Conservation (phyloP, 2,797 vertebrate species). For the Dicrostonyx torquatus region DNA sequence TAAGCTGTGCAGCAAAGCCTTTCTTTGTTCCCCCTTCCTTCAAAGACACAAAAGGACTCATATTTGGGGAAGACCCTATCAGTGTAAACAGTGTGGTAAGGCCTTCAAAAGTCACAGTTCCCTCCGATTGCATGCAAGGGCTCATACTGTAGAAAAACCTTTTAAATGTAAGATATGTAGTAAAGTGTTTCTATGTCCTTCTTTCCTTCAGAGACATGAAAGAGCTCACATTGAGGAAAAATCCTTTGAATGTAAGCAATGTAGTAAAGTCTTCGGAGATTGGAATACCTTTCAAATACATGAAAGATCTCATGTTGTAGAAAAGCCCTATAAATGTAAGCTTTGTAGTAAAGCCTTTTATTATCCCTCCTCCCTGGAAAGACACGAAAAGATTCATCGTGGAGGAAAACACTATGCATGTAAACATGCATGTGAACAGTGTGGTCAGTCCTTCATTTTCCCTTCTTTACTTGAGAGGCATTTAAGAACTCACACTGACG, state of each 20-base stretch:
- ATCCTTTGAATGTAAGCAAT: not conserved
- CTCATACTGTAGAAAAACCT: not conserved
- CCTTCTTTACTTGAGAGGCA: not conserved
- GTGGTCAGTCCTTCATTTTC: not conserved
- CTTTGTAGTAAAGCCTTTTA: not conserved
- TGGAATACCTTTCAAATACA: not conserved
- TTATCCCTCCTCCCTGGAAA: not conserved
- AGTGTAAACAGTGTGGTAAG: slow-evolving; percentile 12
- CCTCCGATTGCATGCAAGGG: not conserved
- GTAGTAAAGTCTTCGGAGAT: not conserved
- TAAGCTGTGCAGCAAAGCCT: not conserved
- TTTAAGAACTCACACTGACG: not conserved
- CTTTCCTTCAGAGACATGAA: not conserved
- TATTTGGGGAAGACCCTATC: not conserved
- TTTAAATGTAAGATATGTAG: not conserved
- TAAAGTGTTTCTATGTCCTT: not conserved
- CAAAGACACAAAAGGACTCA: not conserved
- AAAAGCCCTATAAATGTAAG: not conserved
- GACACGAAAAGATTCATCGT: not conserved
- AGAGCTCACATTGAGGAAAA: not conserved
- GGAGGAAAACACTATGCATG: not conserved
- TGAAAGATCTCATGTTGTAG: not conserved
- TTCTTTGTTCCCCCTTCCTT: not conserved
- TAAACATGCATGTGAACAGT: not conserved
- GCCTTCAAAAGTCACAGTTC: not conserved